Conservation (phyloP, 2,797 vertebrate genomes). For the Coranthus polyacanthus region DNA sequence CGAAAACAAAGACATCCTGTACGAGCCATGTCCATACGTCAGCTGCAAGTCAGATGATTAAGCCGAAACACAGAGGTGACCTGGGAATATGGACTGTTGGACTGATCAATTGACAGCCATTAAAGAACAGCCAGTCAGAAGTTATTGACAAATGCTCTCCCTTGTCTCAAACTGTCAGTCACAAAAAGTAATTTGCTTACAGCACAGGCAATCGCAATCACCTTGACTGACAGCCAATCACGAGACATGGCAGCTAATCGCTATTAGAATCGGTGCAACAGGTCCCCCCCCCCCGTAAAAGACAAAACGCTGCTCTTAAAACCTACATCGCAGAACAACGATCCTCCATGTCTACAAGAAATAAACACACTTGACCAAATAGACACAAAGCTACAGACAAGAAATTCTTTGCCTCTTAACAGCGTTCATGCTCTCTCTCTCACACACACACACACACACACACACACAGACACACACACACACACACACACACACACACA, state of each 20-base stretch:
- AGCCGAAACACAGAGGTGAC: slow-evolving; percentile 1
- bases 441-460: slow-evolving; percentile 9
- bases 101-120: slow-evolving; percentile 17
- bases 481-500: slow-evolving; percentile 29
- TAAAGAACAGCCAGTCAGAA: slow-evolving; percentile 10
- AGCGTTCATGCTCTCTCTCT: slow-evolving; percentile 12
- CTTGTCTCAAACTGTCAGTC: slow-evolving; percentile 19
- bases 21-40: neutral
- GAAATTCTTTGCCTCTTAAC: slow-evolving; percentile 16
- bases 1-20: neutral
- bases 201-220: neutral
- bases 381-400: slow-evolving; percentile 32
- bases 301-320: too few relatives aligned
- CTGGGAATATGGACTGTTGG: neutral
- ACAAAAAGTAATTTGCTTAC: neutral
- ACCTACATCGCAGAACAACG: neutral
- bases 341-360: neutral
- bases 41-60: neutral
- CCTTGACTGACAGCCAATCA: slow-evolving; percentile 1
- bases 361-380: slow-evolving; percentile 3
- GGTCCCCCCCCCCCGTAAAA: neutral
- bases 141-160: slow-evolving; percentile 13
- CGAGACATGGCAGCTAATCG: slow-evolving; percentile 4
- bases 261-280: neutral
- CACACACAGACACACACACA: slow-evolving; percentile 8